A percentile compares a stretch with the other conserved stretches of the same genome.
Conservation (phyloP, 2,888 invertebrate genomes). For the Ypsolopha sequella region DNA sequence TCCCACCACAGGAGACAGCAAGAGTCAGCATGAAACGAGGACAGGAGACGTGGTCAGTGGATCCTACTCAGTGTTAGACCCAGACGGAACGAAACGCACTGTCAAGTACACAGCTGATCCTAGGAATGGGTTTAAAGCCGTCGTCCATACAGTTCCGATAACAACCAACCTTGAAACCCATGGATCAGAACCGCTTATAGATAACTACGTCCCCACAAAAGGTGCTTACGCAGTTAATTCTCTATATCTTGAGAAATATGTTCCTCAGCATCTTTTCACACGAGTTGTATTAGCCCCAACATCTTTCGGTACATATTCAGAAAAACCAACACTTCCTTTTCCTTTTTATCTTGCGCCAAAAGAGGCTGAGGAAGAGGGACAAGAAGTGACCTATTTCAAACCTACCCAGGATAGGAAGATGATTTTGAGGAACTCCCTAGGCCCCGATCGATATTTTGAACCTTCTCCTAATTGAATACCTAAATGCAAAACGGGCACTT, state of each 20-base stretch:
- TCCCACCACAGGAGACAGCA: conserved; percentile 59
- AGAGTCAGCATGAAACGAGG: conserved; percentile 50
- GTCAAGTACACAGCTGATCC: conserved; percentile 64
- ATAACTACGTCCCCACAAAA: not conserved
- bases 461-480: not conserved
- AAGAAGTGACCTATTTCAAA: not conserved
- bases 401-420: not conserved
- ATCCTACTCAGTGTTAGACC: conserved; percentile 51
- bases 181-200: not conserved
- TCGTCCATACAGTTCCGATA: conserved; percentile 52
- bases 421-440: not conserved
- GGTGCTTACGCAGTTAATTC: not conserved
- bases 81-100: conserved; percentile 53
- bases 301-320: no score
- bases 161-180: conserved; percentile 2
- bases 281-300: no score
- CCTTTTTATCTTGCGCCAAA: not conserved
- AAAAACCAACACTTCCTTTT: not conserved
- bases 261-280: no score
- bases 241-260: no score
- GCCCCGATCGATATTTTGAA: not conserved
- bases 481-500: no score
- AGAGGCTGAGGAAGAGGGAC: not conserved
- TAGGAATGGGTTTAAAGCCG: conserved; percentile 64
- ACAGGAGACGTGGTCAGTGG: conserved; percentile 50